Evolutionary conservation across 2,797 vertebrate genomes (phyloP).

Genomic region (Nasua narica): DNA sequence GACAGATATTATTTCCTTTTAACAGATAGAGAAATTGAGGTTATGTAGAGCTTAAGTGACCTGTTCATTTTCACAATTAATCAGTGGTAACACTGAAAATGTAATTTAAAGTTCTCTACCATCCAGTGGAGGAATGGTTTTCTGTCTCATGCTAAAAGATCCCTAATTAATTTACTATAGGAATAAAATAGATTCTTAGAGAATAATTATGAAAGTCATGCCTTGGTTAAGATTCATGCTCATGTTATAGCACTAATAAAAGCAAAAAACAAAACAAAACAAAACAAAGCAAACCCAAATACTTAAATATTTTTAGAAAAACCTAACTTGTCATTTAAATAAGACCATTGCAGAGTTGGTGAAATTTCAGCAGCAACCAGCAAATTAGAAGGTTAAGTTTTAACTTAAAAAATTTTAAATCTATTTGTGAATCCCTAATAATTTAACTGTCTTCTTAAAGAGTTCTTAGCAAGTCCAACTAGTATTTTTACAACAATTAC

Average conservation of each 20-base stretch:
- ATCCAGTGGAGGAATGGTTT: not conserved
- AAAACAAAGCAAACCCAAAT: not conserved
- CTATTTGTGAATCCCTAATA: not conserved
- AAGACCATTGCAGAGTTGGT: not conserved
- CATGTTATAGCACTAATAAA: constrained; percentile 33
- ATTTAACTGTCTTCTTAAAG: constrained; percentile 9
- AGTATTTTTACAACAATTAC: constrained; percentile 20
- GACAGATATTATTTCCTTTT: constrained; percentile 43
- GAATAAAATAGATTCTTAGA: constrained; percentile 48
- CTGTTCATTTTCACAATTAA: constrained; percentile 56
- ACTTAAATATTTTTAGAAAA: constrained; percentile 22
- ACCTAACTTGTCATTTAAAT: constrained; percentile 4
- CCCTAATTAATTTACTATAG: constrained; percentile 45
- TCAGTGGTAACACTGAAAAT: constrained; percentile 16
- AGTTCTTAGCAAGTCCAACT: not conserved
- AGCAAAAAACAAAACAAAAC: not conserved
- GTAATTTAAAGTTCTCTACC: constrained; percentile 41
- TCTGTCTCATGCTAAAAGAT: constrained; percentile 39
- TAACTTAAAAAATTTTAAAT: not conserved
- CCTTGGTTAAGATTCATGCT: constrained; percentile 18
- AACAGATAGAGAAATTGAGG: constrained; percentile 54
- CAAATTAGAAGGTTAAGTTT: not conserved
- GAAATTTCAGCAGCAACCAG: not conserved
- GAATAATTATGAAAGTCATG: constrained; percentile 40
- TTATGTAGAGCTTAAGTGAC: not conserved